Conservation (phyloP, 2,113 vertebrate species). For the Anhinga anhinga region DNA sequence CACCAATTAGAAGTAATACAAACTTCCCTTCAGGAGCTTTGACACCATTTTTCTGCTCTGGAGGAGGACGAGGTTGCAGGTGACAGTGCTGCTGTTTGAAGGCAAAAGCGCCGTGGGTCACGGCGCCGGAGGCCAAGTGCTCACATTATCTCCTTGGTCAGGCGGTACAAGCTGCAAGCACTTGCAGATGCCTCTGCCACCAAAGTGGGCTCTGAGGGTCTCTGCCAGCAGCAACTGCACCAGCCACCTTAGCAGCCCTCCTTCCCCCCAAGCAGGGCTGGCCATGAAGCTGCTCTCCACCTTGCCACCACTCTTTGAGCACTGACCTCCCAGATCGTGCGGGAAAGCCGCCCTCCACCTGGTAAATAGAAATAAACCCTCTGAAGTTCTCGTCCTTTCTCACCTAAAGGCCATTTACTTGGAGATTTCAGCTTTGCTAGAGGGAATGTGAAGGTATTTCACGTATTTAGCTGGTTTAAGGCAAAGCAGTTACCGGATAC, state of each 20-base stretch:
- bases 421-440: not conserved
- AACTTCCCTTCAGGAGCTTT: not conserved
- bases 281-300: not conserved
- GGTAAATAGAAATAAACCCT: not conserved
- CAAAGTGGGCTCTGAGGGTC: not conserved
- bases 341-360: not conserved
- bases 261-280: not conserved
- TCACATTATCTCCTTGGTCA: not conserved
- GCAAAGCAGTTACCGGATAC: not conserved
- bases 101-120: not conserved
- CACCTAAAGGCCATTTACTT: not conserved
- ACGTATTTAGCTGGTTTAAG: not conserved
- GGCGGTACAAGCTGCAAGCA: accelerated
- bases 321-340: not conserved
- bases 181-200: not conserved
- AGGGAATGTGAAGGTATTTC: not conserved
- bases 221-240: not conserved
- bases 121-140: accelerated
- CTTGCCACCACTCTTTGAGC: not conserved
- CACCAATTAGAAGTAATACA: not conserved
- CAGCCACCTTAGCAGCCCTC: not conserved
- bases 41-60: not conserved
- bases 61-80: not conserved
- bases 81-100: not conserved
- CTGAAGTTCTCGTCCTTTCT: not conserved